Conservation (phyloP, 2,888 invertebrate genomes). For the Pegoplata infirma region DNA sequence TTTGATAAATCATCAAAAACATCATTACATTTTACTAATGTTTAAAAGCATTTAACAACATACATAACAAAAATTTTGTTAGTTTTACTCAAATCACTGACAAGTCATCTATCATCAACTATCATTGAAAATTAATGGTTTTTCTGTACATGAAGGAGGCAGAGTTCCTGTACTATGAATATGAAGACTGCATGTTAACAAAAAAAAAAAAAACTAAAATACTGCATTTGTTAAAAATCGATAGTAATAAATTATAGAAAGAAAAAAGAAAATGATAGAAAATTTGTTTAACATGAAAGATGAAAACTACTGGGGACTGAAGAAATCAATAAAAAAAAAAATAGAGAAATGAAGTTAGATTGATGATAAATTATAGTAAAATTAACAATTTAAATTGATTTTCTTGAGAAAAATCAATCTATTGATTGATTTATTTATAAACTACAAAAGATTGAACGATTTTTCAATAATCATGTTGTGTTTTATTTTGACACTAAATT, state of each 20-base stretch:
- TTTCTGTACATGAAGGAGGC: neutral
- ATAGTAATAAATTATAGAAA: slow-evolving; percentile 49
- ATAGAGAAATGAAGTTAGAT: neutral
- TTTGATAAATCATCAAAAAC: neutral
- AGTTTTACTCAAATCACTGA: slow-evolving; percentile 44
- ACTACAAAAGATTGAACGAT: neutral
- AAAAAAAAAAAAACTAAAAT: too few relatives aligned
- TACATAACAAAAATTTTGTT: neutral
- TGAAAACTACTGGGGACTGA: slow-evolving; percentile 41
- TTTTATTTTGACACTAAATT: slow-evolving; percentile 66
- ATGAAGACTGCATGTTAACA: slow-evolving; percentile 8
- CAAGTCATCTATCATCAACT: slow-evolving; percentile 56
- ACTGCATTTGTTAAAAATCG: slow-evolving; percentile 44
- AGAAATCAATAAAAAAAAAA: neutral
- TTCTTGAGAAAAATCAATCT: neutral
- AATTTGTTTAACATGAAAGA: slow-evolving; percentile 53
- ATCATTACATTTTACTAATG: neutral
- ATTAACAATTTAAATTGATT: slow-evolving; percentile 13
- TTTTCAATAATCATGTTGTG: neutral
- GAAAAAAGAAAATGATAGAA: slow-evolving; percentile 41
- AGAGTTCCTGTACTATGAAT: slow-evolving; percentile 13
- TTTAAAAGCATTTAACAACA: neutral
- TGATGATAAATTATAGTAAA: slow-evolving; percentile 16
- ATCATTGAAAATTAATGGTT: slow-evolving; percentile 52
- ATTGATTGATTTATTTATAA: neutral